Conservation (phyloP, 30 jellyfish, hydroid and myxozoan species). For the Pseudorhiza aurosa region DNA sequence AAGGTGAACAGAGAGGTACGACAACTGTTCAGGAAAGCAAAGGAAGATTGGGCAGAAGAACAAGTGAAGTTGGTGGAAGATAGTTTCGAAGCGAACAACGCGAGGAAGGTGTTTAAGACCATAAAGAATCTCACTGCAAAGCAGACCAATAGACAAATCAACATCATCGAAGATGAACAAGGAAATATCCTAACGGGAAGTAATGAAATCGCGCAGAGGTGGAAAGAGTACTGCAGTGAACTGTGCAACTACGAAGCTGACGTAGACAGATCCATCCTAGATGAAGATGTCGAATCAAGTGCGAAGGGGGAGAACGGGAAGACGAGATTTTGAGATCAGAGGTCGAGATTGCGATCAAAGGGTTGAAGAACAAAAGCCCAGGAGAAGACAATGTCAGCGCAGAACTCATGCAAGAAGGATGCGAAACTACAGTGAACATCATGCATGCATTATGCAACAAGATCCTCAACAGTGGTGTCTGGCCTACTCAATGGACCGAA, state of each 20-base stretch:
- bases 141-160: too few species aligned
- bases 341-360: slow-evolving; percentile 22
- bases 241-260: too few species aligned
- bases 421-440: too few species aligned
- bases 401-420: slow-evolving; percentile 38
- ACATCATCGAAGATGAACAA: slow-evolving; percentile 13
- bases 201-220: too few species aligned
- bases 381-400: slow-evolving; percentile 56
- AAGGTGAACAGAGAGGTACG: slow-evolving; percentile 16
- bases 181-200: slow-evolving; percentile 43
- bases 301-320: slow-evolving; percentile 19
- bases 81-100: slow-evolving; percentile 14
- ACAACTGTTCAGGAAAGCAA: neutral
- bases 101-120: slow-evolving; percentile 20
- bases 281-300: slow-evolving; percentile 3
- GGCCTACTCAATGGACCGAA: slow-evolving; percentile 63
- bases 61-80: neutral
- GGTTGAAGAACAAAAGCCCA: slow-evolving; percentile 45
- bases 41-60: too few species aligned
- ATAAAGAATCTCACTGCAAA: slow-evolving; percentile 18
- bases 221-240: too few species aligned
- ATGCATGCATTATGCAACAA: too few species aligned
- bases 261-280: too few species aligned
- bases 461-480: slow-evolving; percentile 31
- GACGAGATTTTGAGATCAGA: slow-evolving; percentile 36